Conservation (phyloP, 2,113 vertebrate species). For the Dolichallabes microphthalmus region DNA sequence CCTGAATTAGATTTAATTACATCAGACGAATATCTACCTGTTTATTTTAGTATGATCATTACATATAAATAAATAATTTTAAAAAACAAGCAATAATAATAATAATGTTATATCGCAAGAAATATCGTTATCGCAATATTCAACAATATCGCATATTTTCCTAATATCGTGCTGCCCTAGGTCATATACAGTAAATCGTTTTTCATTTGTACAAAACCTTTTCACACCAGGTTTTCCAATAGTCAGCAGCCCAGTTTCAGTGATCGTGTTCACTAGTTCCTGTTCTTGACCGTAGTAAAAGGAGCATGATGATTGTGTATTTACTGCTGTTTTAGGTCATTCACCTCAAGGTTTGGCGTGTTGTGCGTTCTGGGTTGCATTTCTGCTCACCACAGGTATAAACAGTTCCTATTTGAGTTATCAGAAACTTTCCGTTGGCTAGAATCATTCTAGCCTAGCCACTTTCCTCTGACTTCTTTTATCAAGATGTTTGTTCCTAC, state of each 20-base stretch:
- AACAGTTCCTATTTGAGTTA: neutral
- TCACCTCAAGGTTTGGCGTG: neutral
- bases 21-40: no score
- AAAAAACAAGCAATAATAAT: no score
- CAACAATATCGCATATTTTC: no score
- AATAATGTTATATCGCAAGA: no score
- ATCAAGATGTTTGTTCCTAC: neutral
- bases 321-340: neutral
- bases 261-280: neutral
- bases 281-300: neutral
- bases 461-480: neutral
- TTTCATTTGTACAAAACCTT: neutral
- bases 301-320: neutral
- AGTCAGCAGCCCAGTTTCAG: neutral
- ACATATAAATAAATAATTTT: no score
- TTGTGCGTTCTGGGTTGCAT: neutral
- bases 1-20: no score
- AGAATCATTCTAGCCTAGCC: neutral
- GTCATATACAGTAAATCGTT: neutral
- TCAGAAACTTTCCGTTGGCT: neutral
- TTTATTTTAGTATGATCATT: no score
- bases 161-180: no score
- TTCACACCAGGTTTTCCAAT: neutral
- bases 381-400: neutral
- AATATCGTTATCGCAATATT: no score